A percentile compares a stretch with the other conserved stretches of the same genome.
Conservation (phyloP, 2,113 vertebrate species). For the Xenus cinereus region DNA sequence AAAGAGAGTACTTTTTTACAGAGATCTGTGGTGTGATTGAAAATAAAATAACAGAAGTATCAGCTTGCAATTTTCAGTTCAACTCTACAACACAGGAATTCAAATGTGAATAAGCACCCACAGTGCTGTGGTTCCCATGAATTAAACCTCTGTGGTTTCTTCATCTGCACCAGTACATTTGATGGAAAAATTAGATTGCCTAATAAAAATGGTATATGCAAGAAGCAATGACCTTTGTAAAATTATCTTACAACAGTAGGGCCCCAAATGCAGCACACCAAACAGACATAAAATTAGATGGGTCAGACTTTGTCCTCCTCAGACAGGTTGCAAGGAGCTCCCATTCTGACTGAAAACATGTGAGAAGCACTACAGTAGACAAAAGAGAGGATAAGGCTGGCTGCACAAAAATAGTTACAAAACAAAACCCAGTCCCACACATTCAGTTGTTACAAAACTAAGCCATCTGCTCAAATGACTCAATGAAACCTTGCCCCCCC, state of each 20-base stretch:
- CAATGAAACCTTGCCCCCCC: background rate
- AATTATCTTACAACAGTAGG: background rate
- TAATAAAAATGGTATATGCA: background rate
- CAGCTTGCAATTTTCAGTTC: background rate
- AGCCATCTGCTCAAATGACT: background rate
- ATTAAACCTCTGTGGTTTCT: background rate
- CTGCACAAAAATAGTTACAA: background rate
- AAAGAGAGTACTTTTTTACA: background rate
- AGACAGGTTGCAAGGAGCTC: background rate
- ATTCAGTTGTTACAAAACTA: background rate
- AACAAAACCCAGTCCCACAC: background rate
- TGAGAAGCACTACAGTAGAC: background rate
- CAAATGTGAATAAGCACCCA: background rate
- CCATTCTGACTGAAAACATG: background rate
- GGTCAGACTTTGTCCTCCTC: background rate
- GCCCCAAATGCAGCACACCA: background rate
- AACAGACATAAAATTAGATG: background rate
- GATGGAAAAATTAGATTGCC: background rate
- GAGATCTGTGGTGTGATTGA: background rate
- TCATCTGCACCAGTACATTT: background rate
- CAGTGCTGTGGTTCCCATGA: background rate
- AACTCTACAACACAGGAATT: background rate
- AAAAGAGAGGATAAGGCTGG: background rate
- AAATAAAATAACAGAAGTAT: background rate
- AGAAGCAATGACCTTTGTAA: background rate